Evolutionary conservation across 2,888 invertebrate genomes (phyloP).

Genomic region (Sympetrum striolatum): DNA sequence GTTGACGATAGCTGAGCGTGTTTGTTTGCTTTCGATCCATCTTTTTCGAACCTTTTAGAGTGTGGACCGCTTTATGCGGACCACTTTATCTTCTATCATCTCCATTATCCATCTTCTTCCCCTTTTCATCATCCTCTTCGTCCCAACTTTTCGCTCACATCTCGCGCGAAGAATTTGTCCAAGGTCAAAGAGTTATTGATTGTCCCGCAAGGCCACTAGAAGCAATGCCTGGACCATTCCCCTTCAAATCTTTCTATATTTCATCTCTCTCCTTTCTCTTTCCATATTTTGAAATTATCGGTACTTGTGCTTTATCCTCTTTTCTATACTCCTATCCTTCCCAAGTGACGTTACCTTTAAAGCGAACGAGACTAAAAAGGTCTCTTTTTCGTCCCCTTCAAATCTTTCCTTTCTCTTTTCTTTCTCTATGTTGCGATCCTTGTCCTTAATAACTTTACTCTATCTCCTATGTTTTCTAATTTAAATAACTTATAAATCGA

Average conservation of each 20-base stretch:
- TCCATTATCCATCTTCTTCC: neutral
- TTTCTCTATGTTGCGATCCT: too few species aligned
- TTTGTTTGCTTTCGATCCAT: neutral
- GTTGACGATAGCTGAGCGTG: too few species aligned
- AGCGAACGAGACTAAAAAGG: too few species aligned
- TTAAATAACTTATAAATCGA: too few species aligned
- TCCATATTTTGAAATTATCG: neutral
- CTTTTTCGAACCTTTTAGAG: neutral
- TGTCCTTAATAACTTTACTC: too few species aligned
- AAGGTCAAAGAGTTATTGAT: conserved; percentile 24
- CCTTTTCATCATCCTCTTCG: neutral
- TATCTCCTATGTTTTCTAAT: too few species aligned
- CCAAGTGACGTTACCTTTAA: too few species aligned
- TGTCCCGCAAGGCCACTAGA: neutral
- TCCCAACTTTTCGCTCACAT: neutral
- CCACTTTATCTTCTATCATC: neutral
- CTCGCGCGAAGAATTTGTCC: conserved; percentile 12
- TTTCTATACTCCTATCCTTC: neutral
- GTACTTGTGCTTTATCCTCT: neutral
- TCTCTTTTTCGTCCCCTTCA: too few species aligned
- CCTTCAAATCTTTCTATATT: neutral
- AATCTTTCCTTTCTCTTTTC: too few species aligned
- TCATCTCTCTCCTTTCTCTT: neutral
- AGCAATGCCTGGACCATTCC: neutral
- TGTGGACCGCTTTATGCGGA: neutral